Percentiles rank a stretch among this genome's conserved stretches.
phyloP scores from a whole-genome alignment of 1,140 invertebrate species.

The Ceratina australensis region DNA sequence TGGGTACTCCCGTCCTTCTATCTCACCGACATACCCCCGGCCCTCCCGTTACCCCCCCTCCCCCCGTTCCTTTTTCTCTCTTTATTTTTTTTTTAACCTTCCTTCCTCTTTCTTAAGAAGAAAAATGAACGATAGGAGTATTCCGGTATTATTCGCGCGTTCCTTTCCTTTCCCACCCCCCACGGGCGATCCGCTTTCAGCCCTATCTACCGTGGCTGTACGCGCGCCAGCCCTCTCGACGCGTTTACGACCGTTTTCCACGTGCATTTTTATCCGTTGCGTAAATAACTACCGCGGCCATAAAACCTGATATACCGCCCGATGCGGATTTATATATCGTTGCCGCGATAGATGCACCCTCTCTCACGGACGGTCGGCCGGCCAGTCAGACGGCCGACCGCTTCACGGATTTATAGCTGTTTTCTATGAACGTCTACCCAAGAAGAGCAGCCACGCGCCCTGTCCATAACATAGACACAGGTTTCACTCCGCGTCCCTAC shows the following conservation, averaged over 20 bases:
- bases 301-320: conserved; percentile 74
- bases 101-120: neutral
- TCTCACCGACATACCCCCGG: neutral
- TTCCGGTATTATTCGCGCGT: neutral
- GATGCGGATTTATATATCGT: conserved; percentile 73
- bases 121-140: neutral
- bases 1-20: conserved; percentile 51
- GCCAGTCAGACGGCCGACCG: conserved; percentile 24
- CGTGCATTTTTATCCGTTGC: conserved; percentile 72
- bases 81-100: neutral
- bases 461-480: conserved; percentile 4
- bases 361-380: conserved; percentile 47
- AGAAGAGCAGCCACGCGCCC: conserved; percentile 27
- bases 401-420: conserved; percentile 62
- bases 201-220: neutral
- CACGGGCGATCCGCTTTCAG: conserved; percentile 11
- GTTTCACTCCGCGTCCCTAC: conserved; percentile 22
- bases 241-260: conserved; percentile 71
- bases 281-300: conserved; percentile 73
- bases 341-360: conserved; percentile 61
- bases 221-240: conserved; percentile 49
- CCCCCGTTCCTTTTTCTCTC: neutral
- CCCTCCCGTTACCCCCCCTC: neutral
- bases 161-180: neutral
- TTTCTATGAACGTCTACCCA: conserved; percentile 37